phyloP scores from a whole-genome alignment of 1,140 invertebrate genomes.

The Planococcus citri region DNA sequence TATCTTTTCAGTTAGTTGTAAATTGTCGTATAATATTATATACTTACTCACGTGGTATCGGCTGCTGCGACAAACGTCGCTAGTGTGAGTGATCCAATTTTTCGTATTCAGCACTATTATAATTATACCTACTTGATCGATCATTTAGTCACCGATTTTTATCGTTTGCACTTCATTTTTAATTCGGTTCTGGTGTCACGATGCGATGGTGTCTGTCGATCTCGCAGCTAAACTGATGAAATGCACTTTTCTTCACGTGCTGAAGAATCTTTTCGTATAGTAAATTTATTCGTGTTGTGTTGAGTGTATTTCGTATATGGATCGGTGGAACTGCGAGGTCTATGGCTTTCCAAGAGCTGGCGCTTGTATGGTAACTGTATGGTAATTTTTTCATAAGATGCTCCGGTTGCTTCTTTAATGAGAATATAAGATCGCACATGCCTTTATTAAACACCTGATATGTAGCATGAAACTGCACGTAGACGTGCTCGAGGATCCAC shows the following conservation, averaged over 20 bases:
- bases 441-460: too few relatives aligned
- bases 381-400: neutral
- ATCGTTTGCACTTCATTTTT: too few relatives aligned
- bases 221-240: neutral
- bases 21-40: neutral
- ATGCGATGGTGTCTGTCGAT: neutral
- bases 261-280: too few relatives aligned
- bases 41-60: neutral
- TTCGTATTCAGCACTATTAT: too few relatives aligned
- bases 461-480: too few relatives aligned
- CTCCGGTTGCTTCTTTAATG: neutral
- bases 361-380: neutral
- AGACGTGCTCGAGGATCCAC: too few relatives aligned
- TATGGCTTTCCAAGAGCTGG: neutral
- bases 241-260: neutral
- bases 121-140: too few relatives aligned
- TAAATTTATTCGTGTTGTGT: too few relatives aligned
- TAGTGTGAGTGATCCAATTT: neutral
- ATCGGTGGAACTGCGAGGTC: neutral
- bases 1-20: constrained; percentile 5
- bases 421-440: too few relatives aligned
- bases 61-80: neutral
- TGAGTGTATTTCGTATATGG: neutral
- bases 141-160: too few relatives aligned
- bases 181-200: neutral